phyloP scores from a whole-genome alignment of 1,140 invertebrate genomes.

The Philotrypesis tridentata region DNA sequence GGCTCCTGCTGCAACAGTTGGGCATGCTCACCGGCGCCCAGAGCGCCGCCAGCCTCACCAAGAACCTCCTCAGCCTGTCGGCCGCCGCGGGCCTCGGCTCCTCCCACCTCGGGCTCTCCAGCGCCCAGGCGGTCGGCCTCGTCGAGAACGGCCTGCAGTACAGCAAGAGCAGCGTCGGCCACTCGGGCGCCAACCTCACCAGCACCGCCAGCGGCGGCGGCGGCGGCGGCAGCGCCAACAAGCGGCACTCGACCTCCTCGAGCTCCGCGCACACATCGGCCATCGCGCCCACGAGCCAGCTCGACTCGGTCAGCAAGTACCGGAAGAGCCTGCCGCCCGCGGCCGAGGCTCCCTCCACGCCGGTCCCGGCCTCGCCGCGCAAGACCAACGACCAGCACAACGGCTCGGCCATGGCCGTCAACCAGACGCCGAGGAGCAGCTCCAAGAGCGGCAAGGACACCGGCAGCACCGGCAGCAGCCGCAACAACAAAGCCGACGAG shows the following conservation, averaged over 20 bases:
- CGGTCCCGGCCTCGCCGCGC: conserved; percentile 52
- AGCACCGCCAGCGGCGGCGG: no score
- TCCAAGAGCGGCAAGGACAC: conserved; percentile 10
- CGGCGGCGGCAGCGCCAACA: neutral
- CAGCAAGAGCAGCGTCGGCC: conserved; percentile 54
- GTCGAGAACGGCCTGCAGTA: conserved; percentile 69
- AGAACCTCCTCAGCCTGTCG: conserved; percentile 53
- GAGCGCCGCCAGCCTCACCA: conserved; percentile 39
- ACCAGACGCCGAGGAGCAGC: conserved; percentile 20
- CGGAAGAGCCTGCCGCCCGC: conserved; percentile 56
- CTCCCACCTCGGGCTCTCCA: neutral
- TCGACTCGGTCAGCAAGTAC: conserved; percentile 55
- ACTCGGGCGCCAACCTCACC: neutral
- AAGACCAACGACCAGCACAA: conserved; percentile 53
- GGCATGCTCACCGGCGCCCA: conserved; percentile 51
- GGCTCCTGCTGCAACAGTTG: conserved; percentile 58
- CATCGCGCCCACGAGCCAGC: conserved; percentile 52
- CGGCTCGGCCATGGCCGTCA: conserved; percentile 40
- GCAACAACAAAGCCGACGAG: conserved; percentile 61
- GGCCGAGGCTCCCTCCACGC: conserved; percentile 56
- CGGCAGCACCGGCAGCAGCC: conserved; percentile 33
- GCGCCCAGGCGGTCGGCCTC: conserved; percentile 57
- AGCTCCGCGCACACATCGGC: conserved; percentile 48
- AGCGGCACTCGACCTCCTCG: conserved; percentile 47
- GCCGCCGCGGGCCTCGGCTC: neutral